Conservation (phyloP, 2,113 vertebrate species). For the Fukomys damarensis region DNA sequence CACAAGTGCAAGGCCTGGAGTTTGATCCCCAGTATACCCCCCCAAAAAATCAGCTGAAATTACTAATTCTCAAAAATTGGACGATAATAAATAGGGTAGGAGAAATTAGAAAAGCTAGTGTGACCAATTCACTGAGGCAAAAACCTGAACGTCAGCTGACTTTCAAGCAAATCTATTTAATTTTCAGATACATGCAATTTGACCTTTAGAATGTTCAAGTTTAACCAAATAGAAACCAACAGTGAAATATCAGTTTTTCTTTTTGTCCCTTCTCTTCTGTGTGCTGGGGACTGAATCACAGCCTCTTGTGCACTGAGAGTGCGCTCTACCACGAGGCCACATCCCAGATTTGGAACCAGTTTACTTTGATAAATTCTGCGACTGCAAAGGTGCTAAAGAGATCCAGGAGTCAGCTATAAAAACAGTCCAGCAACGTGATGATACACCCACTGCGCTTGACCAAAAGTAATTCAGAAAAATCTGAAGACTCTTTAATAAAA, state of each 20-base stretch:
- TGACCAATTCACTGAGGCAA: neutral
- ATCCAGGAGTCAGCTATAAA: neutral
- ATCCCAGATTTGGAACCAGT: neutral
- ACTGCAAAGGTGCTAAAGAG: neutral
- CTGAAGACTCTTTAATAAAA: neutral
- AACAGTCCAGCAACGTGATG: neutral
- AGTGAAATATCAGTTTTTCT: neutral
- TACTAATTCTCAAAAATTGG: conserved; percentile 27
- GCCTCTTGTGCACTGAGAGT: neutral
- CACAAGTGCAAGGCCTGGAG: too few relatives aligned
- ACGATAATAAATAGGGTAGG: neutral
- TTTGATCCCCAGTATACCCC: too few relatives aligned
- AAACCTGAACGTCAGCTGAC: neutral
- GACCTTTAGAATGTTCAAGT: neutral
- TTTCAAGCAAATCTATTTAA: conserved; percentile 20
- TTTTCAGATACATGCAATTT: conserved; percentile 16
- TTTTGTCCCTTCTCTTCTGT: neutral
- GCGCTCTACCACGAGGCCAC: neutral
- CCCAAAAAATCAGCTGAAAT: neutral
- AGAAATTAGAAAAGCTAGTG: neutral
- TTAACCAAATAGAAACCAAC: conserved; percentile 27
- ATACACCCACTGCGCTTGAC: neutral
- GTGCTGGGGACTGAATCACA: neutral
- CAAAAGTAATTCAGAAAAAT: conserved; percentile 34
- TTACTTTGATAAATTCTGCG: neutral